Conservation (phyloP, 2,888 invertebrate genomes). For the Strigamia transsilvanica region DNA sequence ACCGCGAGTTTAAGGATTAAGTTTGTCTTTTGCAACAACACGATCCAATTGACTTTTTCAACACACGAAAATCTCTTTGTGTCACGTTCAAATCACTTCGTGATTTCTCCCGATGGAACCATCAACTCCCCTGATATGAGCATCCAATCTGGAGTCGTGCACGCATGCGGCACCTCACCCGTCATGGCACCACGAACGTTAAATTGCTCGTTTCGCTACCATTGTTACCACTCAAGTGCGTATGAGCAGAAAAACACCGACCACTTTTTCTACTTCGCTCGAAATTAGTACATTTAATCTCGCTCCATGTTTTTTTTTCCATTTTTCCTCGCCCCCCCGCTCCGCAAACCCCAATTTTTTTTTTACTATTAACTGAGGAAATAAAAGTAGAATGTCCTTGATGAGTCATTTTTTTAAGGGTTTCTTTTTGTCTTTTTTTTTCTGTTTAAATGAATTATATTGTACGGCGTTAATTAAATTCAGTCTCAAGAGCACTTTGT, state of each 20-base stretch:
- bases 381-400: conserved; percentile 40
- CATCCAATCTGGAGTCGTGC: conserved; percentile 29
- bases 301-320: conserved; percentile 13
- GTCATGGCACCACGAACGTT: conserved; percentile 24
- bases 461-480: conserved; percentile 31
- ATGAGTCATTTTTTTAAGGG: neutral
- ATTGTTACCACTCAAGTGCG: conserved; percentile 40
- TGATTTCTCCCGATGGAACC: conserved; percentile 43
- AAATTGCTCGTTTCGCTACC: conserved; percentile 46
- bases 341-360: neutral
- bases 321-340: neutral
- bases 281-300: conserved; percentile 40
- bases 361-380: neutral
- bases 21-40: conserved; percentile 36
- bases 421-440: neutral
- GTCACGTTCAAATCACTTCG: conserved; percentile 49
- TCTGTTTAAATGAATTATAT: conserved; percentile 27
- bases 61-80: conserved; percentile 31
- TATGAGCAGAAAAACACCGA: conserved; percentile 11
- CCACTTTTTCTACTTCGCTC: conserved; percentile 14
- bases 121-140: conserved; percentile 48
- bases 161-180: conserved; percentile 48
- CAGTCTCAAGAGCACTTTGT: conserved; percentile 15
- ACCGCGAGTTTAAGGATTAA: conserved; percentile 20
- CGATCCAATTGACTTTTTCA: conserved; percentile 32